phyloP scores from a whole-genome alignment of 2,888 invertebrate species.

The Cylloceria caligata region DNA sequence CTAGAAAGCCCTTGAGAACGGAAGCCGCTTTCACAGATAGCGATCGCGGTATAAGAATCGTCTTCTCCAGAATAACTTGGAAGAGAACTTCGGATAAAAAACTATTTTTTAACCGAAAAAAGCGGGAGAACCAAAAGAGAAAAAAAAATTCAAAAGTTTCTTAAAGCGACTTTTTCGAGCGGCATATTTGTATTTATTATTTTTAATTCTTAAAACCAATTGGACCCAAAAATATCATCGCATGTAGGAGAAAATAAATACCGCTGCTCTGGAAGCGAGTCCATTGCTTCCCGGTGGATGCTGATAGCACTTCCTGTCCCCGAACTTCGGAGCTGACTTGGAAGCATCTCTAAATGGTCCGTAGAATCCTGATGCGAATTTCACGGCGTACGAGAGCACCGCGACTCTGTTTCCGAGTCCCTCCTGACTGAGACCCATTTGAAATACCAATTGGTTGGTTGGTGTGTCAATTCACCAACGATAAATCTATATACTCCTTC shows the following conservation, averaged over 20 bases:
- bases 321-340: conserved; percentile 95
- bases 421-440: conserved; percentile 88
- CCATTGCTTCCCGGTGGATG: conserved; percentile 94
- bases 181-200: too few relatives aligned
- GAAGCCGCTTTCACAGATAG: conserved; percentile 98
- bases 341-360: conserved; percentile 99
- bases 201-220: too few relatives aligned
- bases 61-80: conserved; percentile 99
- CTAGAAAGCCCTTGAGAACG: conserved; percentile 98
- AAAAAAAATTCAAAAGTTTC: too few relatives aligned
- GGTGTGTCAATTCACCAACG: too few relatives aligned
- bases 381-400: conserved; percentile 96
- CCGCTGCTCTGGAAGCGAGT: conserved; percentile 93
- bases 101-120: too few relatives aligned
- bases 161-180: too few relatives aligned
- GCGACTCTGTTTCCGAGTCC: conserved; percentile 91
- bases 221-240: too few relatives aligned
- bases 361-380: conserved; percentile 97
- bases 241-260: conserved; percentile 83
- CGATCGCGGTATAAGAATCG: conserved; percentile 98
- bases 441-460: too few relatives aligned
- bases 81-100: too few relatives aligned
- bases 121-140: too few relatives aligned
- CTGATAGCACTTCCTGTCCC: conserved; percentile 96
- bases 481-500: too few relatives aligned